phyloP scores from a whole-genome alignment of 1,140 invertebrate species.

The Aethina tumida region DNA sequence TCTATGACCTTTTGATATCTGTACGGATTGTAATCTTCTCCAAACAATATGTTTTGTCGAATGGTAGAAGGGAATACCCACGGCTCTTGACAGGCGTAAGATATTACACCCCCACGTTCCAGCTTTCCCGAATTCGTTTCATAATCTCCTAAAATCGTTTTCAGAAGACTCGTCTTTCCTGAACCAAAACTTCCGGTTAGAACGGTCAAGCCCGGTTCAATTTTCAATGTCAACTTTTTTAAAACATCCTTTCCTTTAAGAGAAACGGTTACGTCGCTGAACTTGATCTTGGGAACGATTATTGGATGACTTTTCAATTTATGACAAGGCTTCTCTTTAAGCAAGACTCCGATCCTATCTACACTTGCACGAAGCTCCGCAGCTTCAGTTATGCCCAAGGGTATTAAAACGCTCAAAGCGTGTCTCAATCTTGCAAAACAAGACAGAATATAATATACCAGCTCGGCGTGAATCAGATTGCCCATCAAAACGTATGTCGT shows the following conservation, averaged over 20 bases:
- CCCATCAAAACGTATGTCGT: slow-evolving; percentile 62
- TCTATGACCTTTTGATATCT: slow-evolving; percentile 46
- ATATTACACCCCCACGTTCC: slow-evolving; percentile 54
- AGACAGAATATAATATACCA: slow-evolving; percentile 62
- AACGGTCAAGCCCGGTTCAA: slow-evolving; percentile 9
- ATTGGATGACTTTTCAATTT: neutral
- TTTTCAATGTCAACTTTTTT: slow-evolving; percentile 25
- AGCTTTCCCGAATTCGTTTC: slow-evolving; percentile 50
- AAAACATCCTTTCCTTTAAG: slow-evolving; percentile 38
- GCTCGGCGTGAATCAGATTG: slow-evolving; percentile 59
- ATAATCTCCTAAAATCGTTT: slow-evolving; percentile 63
- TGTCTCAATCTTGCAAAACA: slow-evolving; percentile 63
- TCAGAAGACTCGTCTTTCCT: slow-evolving; percentile 67
- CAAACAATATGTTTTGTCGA: slow-evolving; percentile 58
- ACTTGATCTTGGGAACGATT: slow-evolving; percentile 15
- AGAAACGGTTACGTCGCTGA: slow-evolving; percentile 17
- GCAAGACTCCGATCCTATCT: neutral
- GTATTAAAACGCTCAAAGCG: slow-evolving; percentile 64
- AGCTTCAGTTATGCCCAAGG: slow-evolving; percentile 50
- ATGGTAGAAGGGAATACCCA: slow-evolving; percentile 60
- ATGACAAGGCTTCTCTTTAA: neutral
- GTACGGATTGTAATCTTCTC: slow-evolving; percentile 32
- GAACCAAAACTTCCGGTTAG: slow-evolving; percentile 67
- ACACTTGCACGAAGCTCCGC: slow-evolving; percentile 35
- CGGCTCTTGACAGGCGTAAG: slow-evolving; percentile 70